Evolutionary conservation across 2,888 invertebrate genomes (phyloP).

Genomic region (Trilocha varians): DNA sequence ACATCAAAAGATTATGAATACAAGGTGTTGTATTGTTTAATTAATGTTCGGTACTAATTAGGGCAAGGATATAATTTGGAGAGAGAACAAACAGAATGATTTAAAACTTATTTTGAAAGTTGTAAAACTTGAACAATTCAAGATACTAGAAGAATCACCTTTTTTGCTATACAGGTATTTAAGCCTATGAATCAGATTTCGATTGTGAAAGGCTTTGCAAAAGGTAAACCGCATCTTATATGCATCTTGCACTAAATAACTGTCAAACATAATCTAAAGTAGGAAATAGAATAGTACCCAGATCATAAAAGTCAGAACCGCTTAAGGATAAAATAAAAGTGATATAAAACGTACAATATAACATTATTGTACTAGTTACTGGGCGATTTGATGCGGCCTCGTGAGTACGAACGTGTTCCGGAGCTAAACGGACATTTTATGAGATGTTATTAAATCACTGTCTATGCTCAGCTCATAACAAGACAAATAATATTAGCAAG

Average conservation of each 20-base stretch:
- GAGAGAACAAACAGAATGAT: conserved; percentile 1
- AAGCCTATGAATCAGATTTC: too few relatives aligned
- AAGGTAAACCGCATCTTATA: too few relatives aligned
- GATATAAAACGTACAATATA: neutral
- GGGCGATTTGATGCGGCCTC: neutral
- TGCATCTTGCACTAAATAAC: too few relatives aligned
- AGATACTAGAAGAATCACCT: too few relatives aligned
- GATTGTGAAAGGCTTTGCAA: too few relatives aligned
- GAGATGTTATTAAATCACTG: neutral
- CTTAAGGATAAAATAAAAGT: too few relatives aligned
- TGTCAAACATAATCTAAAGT: too few relatives aligned
- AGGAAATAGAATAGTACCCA: too few relatives aligned
- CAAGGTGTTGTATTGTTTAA: neutral
- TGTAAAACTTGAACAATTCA: too few relatives aligned
- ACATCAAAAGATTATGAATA: neutral
- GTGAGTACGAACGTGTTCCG: neutral
- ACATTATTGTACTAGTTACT: neutral
- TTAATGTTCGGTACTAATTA: conserved; percentile 3
- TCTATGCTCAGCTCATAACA: neutral
- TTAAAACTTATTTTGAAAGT: neutral
- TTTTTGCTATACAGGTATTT: too few relatives aligned
- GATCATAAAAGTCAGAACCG: too few relatives aligned
- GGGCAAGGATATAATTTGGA: neutral
- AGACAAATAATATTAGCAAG: neutral
- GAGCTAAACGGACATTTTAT: neutral